Percentiles rank a stretch among this genome's conserved stretches.
These are phyloP conservation scores for Druceiella hillmani DNA, from an alignment of 2,888 invertebrate species.

Conservation along the genomic window DNA sequence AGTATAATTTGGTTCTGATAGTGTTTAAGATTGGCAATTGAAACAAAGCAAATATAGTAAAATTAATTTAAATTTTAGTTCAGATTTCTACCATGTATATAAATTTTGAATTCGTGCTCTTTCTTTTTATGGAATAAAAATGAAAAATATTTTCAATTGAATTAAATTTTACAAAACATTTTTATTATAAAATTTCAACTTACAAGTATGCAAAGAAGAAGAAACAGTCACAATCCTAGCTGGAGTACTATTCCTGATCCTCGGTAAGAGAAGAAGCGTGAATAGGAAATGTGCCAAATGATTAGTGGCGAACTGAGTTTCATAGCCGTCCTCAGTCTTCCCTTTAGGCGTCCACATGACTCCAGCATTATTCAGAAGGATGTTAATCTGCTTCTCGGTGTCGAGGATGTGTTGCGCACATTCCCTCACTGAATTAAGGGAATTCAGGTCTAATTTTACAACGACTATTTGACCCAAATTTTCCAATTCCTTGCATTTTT, in stretches of 20 bases:
- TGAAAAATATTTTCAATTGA: too few relatives aligned
- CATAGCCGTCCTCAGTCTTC: slow-evolving; percentile 64
- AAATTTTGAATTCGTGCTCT: too few relatives aligned
- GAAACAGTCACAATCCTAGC: slow-evolving; percentile 64
- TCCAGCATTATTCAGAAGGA: slow-evolving; percentile 69
- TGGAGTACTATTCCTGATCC: slow-evolving; percentile 55
- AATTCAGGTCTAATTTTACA: slow-evolving; percentile 54
- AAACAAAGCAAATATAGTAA: too few relatives aligned
- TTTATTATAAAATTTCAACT: too few relatives aligned
- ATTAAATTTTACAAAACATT: too few relatives aligned
- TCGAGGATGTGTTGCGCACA: slow-evolving; percentile 48
- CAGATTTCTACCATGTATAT: too few relatives aligned
- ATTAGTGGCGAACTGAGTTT: slow-evolving; percentile 65
- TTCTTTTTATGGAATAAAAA: too few relatives aligned
- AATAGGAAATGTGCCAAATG: slow-evolving; percentile 64
- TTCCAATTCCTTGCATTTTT: slow-evolving; percentile 32
- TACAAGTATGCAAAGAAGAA: slow-evolving; percentile 43
- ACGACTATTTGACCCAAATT: slow-evolving; percentile 39
- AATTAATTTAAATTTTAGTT: too few relatives aligned
- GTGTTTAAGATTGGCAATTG: too few relatives aligned
- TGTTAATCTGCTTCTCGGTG: slow-evolving; percentile 50
- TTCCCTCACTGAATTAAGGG: slow-evolving; percentile 54
- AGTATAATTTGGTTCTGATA: too few relatives aligned
- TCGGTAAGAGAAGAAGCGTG: slow-evolving; percentile 57
- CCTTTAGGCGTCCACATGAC: slow-evolving; percentile 65